phyloP scores from a whole-genome alignment of 2,113 vertebrate species.

The Trogon melanurus region DNA sequence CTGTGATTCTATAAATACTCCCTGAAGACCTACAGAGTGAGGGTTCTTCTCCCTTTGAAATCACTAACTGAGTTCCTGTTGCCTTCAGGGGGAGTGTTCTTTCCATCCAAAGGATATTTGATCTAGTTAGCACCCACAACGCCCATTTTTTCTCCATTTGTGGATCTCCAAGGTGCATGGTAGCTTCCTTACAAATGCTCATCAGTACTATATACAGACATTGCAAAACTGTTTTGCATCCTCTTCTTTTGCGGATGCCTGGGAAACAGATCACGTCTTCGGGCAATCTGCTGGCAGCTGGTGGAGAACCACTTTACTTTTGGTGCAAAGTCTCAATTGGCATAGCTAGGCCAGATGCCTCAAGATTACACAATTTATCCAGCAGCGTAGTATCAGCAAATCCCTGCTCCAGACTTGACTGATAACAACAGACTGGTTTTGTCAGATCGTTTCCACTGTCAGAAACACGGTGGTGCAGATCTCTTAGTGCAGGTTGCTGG shows the following conservation, averaged over 20 bases:
- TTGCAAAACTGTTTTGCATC: background rate
- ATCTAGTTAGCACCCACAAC: background rate
- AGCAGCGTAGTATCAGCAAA: background rate
- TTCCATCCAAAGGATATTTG: background rate
- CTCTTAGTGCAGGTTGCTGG: background rate
- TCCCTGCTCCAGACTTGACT: background rate
- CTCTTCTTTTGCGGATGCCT: background rate
- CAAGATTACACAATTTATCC: background rate
- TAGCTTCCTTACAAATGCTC: background rate
- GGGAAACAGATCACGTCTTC: background rate
- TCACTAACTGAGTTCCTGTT: background rate
- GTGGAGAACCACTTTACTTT: background rate
- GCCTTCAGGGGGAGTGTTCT: background rate
- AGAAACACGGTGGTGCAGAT: background rate
- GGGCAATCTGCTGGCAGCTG: background rate
- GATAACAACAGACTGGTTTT: background rate
- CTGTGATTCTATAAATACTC: background rate
- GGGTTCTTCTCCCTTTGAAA: background rate
- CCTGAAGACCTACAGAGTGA: background rate
- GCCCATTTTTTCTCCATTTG: background rate
- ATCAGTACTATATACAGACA: background rate
- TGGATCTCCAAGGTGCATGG: accelerated
- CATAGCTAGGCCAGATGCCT: background rate
- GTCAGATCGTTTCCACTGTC: background rate
- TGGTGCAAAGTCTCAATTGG: background rate